Evolutionary conservation across 2,797 vertebrate genomes (phyloP).

Genomic region (Galagoides demidoff): DNA sequence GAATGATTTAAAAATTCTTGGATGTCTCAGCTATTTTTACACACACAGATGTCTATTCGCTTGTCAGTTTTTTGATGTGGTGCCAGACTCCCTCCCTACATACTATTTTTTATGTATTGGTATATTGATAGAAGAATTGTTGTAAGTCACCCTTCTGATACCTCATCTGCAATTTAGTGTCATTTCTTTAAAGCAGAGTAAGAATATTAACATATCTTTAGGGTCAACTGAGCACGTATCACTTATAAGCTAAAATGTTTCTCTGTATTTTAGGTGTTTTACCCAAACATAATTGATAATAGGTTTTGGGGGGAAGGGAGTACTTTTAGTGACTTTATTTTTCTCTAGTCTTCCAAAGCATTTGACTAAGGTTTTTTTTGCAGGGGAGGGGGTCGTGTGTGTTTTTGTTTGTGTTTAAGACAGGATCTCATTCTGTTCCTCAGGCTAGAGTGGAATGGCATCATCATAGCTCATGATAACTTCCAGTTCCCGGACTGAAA

Average conservation of each 20-base stretch:
- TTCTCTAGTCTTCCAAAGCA: conserved; percentile 40
- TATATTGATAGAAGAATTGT: neutral
- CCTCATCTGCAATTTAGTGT: neutral
- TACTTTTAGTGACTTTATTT: neutral
- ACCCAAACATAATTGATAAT: neutral
- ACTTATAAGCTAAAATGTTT: neutral
- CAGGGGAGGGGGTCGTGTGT: too few relatives aligned
- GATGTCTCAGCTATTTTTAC: neutral
- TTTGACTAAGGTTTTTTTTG: neutral
- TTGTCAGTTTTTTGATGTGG: neutral
- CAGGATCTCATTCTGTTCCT: neutral
- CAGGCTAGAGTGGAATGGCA: neutral
- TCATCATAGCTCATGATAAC: neutral
- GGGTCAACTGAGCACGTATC: neutral
- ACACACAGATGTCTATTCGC: neutral
- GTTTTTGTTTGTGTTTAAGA: neutral
- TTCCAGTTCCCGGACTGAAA: neutral
- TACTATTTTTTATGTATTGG: neutral
- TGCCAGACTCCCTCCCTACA: neutral
- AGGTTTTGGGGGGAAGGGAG: neutral
- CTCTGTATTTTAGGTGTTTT: conserved; percentile 7
- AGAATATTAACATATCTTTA: conserved; percentile 31
- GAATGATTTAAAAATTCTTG: conserved; percentile 8
- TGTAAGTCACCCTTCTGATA: neutral
- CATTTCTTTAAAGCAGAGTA: conserved; percentile 1